Base-by-base conservation (phyloP, 2,888 invertebrate genomes). In the Leucophenga montana region DNA sequence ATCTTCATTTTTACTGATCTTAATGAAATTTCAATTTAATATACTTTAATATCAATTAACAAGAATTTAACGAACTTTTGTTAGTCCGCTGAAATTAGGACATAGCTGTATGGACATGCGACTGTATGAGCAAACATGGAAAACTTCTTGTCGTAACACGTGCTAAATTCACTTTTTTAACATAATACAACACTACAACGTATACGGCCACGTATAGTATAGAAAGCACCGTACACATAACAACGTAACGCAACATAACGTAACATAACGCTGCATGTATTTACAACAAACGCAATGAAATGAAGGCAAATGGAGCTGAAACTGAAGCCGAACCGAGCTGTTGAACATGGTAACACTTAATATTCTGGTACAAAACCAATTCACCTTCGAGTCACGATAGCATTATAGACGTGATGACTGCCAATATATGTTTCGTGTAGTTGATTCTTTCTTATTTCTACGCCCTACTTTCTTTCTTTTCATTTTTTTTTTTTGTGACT, bases 121-220 rank as follows among this genome's bases (percentile, higher is more conserved):
- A n/a, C n/a, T n/a, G n/a, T n/a, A n/a, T n/a, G n/a, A n/a, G n/a
- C n/a, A n/a, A n/a, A 39, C 9, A 39, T 39, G 11, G 8, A 11
- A 8, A 39, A 11, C 8, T 39, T 39, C 39, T 39, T 44, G n/a
- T 72, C 72, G 22, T 9, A 48, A 77, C 80, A 82, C 81, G 81
- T 82, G 84, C 84, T 76, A 78, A 77, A 83, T 75, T 77, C 78
- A 80, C 82, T 83, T 80, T 83, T 80, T 83, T 83, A 83, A 80
- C 82, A 75, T 76, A 83, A 83, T 80, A 18, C 27, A 27, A 4
- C 27, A 27, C 27, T 27, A 27, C 27, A 27, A 27, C 27, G 2
- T 27, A 27, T 4, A 27, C n/a, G n/a, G n/a, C n/a, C n/a, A n/a
- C n/a, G n/a, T n/a, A n/a, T n/a, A n/a, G n/a, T n/a, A n/a, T n/a